Percentiles rank a stretch among this genome's conserved stretches.
These are phyloP conservation scores for Hexactinellida sp. DNA, from an alignment of 37 sponge, comb jelly and placozoan species.

Conservation along the genomic window DNA sequence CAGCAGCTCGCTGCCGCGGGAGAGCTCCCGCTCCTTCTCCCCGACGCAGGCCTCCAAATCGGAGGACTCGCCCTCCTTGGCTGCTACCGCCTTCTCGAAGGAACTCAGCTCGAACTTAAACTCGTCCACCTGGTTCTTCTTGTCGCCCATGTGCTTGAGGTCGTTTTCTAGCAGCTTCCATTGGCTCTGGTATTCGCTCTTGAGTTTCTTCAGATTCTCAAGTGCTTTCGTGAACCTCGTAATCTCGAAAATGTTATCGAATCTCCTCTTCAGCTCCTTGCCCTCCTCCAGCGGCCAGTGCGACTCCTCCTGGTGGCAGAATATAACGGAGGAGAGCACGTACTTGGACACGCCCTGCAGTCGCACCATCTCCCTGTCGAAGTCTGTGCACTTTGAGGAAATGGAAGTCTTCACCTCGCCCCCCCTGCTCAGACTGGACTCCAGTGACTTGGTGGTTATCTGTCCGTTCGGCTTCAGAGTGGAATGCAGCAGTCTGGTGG, in stretches of 20 bases:
- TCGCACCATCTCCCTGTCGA: slow-evolving; percentile 76
- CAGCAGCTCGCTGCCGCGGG: neutral
- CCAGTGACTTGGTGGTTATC: neutral
- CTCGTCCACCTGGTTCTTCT: neutral
- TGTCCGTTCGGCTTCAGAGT: slow-evolving; percentile 54
- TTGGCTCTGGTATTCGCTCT: slow-evolving; percentile 31
- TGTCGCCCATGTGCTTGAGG: slow-evolving; percentile 45
- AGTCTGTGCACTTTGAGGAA: slow-evolving; percentile 67
- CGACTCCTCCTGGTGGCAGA: slow-evolving; percentile 97
- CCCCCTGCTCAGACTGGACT: neutral
- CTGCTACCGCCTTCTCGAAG: neutral
- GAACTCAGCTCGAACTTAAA: neutral
- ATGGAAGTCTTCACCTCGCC: slow-evolving; percentile 35
- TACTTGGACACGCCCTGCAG: slow-evolving; percentile 80
- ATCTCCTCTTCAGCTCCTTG: slow-evolving; percentile 75
- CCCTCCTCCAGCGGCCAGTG: slow-evolving; percentile 91
- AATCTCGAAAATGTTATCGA: slow-evolving; percentile 92
- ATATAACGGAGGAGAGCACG: slow-evolving; percentile 81
- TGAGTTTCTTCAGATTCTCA: slow-evolving; percentile 45
- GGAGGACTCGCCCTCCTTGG: neutral
- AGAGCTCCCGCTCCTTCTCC: neutral
- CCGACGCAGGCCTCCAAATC: neutral
- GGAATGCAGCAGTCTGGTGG: slow-evolving; percentile 55
- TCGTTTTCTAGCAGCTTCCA: slow-evolving; percentile 39
- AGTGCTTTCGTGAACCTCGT: slow-evolving; percentile 38